Conservation (phyloP, 2,113 vertebrate genomes). For the Stegostoma tigrinum region DNA sequence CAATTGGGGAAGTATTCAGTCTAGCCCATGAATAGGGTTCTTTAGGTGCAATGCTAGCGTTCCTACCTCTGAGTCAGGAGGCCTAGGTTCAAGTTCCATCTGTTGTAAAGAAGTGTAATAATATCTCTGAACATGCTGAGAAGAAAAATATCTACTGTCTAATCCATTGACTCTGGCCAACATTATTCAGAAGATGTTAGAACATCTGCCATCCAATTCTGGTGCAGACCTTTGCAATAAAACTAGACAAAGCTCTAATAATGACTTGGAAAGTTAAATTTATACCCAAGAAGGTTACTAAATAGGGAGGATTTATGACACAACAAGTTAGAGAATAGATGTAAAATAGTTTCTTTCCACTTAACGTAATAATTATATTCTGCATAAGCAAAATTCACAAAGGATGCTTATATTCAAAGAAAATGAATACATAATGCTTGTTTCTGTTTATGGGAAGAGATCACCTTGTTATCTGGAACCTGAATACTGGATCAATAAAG, state of each 20-base stretch:
- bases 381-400: not conserved
- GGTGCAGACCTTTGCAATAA: not conserved
- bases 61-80: no score
- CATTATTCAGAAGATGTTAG: not conserved
- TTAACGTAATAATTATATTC: not conserved
- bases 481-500: slow-evolving; percentile 56
- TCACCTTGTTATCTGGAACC: slow-evolving; percentile 59
- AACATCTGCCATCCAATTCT: not conserved
- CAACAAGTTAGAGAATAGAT: not conserved
- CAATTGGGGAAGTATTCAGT: no score
- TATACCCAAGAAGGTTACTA: not conserved
- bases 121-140: no score
- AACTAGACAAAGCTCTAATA: not conserved
- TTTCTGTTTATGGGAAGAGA: slow-evolving; percentile 46
- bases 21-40: no score
- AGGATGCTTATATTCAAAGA: not conserved
- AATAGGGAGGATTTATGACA: not conserved
- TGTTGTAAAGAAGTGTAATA: no score
- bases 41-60: no score
- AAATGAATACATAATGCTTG: not conserved
- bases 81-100: no score
- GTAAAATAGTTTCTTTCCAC: not conserved
- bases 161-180: not conserved
- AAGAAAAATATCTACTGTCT: no score
- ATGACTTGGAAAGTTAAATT: not conserved